A percentile compares a stretch with the other conserved stretches of the same genome.
phyloP scores from a whole-genome alignment of 2,888 invertebrate species.

The Eulithis prunata region DNA sequence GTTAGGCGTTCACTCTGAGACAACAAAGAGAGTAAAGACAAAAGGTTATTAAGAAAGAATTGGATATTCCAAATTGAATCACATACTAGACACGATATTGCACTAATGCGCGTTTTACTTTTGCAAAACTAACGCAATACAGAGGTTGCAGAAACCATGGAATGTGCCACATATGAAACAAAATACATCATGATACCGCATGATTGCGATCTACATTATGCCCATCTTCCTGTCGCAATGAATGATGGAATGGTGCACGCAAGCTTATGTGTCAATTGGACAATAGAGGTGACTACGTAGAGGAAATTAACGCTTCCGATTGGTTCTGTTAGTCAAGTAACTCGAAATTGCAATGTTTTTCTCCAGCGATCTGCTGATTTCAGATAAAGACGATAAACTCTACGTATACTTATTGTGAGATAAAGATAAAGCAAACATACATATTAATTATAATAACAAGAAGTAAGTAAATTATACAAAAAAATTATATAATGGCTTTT shows the following conservation, averaged over 20 bases:
- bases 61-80: too few species aligned
- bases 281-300: conserved; percentile 9
- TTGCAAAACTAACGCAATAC: not conserved
- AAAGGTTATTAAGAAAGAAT: too few species aligned
- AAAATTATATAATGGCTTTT: too few species aligned
- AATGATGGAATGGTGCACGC: conserved; percentile 29
- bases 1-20: too few species aligned
- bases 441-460: too few species aligned
- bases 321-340: not conserved
- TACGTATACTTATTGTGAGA: too few species aligned
- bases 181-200: conserved; percentile 23
- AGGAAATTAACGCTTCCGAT: conserved; percentile 16
- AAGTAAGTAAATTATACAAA: too few species aligned
- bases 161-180: conserved; percentile 21
- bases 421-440: too few species aligned
- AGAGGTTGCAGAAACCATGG: conserved; percentile 7
- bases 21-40: too few species aligned
- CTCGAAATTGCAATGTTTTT: not conserved
- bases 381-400: too few species aligned
- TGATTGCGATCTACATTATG: conserved; percentile 32
- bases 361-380: too few species aligned
- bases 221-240: conserved; percentile 37
- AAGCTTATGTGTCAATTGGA: conserved; percentile 28
- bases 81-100: not conserved
- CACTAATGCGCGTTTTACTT: not conserved